Percentiles rank a stretch among this genome's conserved stretches.
Conservation (phyloP, 2,113 vertebrate species). For the Sinocyclocheilus rhinocerous region DNA sequence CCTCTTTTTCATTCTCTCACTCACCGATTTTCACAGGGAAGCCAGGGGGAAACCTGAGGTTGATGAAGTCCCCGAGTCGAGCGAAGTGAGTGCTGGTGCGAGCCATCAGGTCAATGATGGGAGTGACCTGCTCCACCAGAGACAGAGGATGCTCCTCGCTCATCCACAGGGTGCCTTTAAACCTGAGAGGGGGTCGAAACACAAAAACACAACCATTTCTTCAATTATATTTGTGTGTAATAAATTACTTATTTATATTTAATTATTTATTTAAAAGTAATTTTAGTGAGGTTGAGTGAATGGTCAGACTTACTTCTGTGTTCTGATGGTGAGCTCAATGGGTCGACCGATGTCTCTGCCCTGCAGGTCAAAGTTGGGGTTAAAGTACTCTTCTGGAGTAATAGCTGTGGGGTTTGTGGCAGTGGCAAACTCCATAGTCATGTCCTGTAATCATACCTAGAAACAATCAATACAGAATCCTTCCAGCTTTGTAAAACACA, state of each 20-base stretch:
- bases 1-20: background rate
- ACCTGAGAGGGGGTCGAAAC: constrained; percentile 72
- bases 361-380: constrained; percentile 87
- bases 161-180: constrained; percentile 97
- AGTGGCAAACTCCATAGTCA: constrained; percentile 89
- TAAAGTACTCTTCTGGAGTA: constrained; percentile 90
- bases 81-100: constrained; percentile 97
- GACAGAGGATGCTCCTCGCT: constrained; percentile 96
- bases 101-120: constrained; percentile 97
- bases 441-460: constrained; percentile 71
- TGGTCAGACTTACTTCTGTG: constrained; percentile 84
- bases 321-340: constrained; percentile 90
- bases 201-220: background rate
- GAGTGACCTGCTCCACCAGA: constrained; percentile 93
- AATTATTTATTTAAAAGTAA: background rate
- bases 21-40: constrained; percentile 98
- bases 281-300: background rate
- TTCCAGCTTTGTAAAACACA: background rate
- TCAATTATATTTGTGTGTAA: background rate
- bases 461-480: background rate
- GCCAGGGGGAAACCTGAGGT: constrained; percentile 93
- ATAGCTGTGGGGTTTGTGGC: constrained; percentile 95
- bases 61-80: constrained; percentile 92
- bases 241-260: too few species aligned
- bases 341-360: constrained; percentile 95